Base-by-base conservation (phyloP, 2,797 vertebrate genomes). In the Momotus momota region DNA sequence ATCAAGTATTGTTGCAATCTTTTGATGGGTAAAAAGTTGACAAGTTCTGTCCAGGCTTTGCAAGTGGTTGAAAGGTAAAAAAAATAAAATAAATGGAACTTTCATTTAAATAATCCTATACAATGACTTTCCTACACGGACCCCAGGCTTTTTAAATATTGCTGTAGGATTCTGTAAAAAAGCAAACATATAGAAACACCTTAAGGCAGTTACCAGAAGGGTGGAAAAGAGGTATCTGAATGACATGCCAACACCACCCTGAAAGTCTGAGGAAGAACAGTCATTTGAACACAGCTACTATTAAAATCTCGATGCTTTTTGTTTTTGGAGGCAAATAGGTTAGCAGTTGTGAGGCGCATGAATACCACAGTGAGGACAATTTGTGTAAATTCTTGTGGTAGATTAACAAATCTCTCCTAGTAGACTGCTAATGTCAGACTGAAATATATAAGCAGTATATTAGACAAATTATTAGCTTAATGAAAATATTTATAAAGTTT, bases 161-260 rank as follows among this genome's bases (percentile, higher is more conserved):
- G 9, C 7, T 69, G 20, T 70, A 49, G 14, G 25, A 43, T 66
- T 73, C 31, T 64, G 21, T 71, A 23, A 20, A 52, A 52, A 60
- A 9, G 18, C 1, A 8, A 8, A 7, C 0, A 27, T 25, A 41
- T 0, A n/a, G 43, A 75, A 91, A 27, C 2, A 27, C 23, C 3
- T 52, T 54, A 33, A 8, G 3, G 10, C 23, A 64, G 22, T 48
- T 81, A 52, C 5, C 7, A 64, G 14, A 77, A 71, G 8, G 3
- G 2, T 33, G 60, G 29, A 70, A 85, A 70, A 40, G 1, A 9
- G 8, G 1, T 54, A 12, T 40, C 16, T 89, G 12, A 52, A 33
- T 60, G 29, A 45, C 10, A 26, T 64, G 12, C 22, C 31, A 70
- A 52, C 19, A 40, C 6, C 14, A 40, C 49, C 25, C 15, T 69